A percentile compares a stretch with the other conserved stretches of the same genome.
Conservation (phyloP, 1,140 invertebrate genomes). For the Heterodera carotae region DNA sequence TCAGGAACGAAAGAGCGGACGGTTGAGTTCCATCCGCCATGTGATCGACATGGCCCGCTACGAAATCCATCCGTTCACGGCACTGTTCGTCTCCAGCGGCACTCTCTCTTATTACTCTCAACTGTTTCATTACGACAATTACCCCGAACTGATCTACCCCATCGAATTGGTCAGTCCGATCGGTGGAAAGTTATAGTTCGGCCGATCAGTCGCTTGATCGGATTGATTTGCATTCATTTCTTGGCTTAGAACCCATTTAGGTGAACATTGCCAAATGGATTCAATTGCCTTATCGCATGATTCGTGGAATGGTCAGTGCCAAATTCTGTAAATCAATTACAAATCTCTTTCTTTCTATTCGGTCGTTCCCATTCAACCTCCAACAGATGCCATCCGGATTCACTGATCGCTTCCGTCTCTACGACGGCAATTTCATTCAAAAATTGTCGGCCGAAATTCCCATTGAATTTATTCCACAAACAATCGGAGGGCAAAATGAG, state of each 20-base stretch:
- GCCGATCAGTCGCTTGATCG: background rate
- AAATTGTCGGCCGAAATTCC: conserved; percentile 54
- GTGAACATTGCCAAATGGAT: conserved; percentile 65
- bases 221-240: too few relatives aligned
- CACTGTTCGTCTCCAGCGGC: conserved; percentile 63
- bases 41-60: conserved; percentile 64
- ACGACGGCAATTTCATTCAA: conserved; percentile 59
- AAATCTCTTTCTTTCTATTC: too few relatives aligned
- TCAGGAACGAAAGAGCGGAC: conserved; percentile 57
- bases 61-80: conserved; percentile 66
- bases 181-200: too few relatives aligned
- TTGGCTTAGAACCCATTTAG: background rate
- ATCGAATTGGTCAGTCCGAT: conserved; percentile 55
- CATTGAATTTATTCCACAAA: conserved; percentile 57
- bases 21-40: conserved; percentile 57
- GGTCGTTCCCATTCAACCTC: background rate
- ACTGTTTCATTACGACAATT: conserved; percentile 64
- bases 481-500: conserved; percentile 58
- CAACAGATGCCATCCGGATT: conserved; percentile 62
- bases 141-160: conserved; percentile 63
- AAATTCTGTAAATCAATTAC: background rate
- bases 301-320: conserved; percentile 45
- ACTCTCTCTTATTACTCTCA: conserved; percentile 64
- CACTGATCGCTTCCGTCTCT: conserved; percentile 60
- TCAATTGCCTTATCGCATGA: conserved; percentile 57